These are phyloP conservation scores for Erythrolamprus reginae DNA, from an alignment of 2,113 vertebrate species.

Conservation along the genomic window DNA sequence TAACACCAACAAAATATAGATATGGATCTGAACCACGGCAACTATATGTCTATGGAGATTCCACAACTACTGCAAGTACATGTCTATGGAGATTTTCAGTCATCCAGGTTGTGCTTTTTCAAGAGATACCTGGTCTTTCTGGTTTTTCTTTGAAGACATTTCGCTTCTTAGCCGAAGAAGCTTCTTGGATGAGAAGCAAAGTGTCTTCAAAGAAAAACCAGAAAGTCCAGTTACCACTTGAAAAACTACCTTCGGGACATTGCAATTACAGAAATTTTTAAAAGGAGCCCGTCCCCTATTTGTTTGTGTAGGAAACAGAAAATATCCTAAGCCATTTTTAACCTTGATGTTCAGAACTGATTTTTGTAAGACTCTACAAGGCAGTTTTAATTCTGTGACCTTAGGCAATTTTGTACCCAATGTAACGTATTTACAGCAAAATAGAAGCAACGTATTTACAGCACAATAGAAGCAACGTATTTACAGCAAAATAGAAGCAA, in stretches of 20 bases:
- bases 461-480: not conserved
- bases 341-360: not conserved
- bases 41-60: not conserved
- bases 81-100: too few species aligned
- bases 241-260: not conserved
- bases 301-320: not conserved
- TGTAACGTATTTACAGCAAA: not conserved
- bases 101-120: too few species aligned
- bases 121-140: too few species aligned
- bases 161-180: too few species aligned
- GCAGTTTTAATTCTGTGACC: not conserved
- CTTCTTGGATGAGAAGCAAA: too few species aligned
- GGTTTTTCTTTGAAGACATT: too few species aligned
- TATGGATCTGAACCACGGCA: not conserved
- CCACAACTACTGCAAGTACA: not conserved
- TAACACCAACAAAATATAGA: not conserved
- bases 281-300: not conserved
- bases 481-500: not conserved
- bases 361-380: not conserved
- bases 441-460: not conserved
- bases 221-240: too few species aligned
- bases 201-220: too few species aligned
- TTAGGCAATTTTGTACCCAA: not conserved
- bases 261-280: not conserved
- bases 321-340: not conserved